A percentile compares a stretch with the other conserved stretches of the same genome.
phyloP scores from a whole-genome alignment of 2,888 invertebrate species.

The Xestoiulus laeticollis region DNA sequence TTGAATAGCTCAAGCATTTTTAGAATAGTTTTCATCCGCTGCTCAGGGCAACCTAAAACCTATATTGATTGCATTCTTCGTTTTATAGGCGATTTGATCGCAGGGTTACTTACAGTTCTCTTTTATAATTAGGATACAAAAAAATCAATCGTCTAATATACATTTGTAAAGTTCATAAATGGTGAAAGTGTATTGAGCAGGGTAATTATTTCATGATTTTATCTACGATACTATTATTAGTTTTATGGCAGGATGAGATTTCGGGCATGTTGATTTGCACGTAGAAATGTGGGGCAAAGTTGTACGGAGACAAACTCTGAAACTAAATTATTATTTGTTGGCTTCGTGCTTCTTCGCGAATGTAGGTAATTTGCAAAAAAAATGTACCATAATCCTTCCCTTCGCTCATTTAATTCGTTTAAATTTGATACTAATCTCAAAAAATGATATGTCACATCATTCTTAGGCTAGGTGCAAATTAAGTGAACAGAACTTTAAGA shows the following conservation, averaged over 20 bases:
- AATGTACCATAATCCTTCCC: neutral
- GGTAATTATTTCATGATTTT: constrained; percentile 28
- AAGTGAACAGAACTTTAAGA: neutral
- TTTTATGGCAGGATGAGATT: constrained; percentile 4
- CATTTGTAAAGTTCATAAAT: constrained; percentile 31
- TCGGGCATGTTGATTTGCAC: neutral
- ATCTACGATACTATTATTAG: neutral
- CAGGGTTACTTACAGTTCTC: constrained; percentile 28
- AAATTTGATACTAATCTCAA: neutral
- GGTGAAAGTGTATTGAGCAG: constrained; percentile 33
- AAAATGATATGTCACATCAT: constrained; percentile 12
- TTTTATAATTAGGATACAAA: constrained; percentile 7
- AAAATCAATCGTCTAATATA: constrained; percentile 7
- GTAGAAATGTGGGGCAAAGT: neutral
- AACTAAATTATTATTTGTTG: neutral
- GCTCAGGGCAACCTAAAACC: constrained; percentile 32
- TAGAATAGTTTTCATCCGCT: constrained; percentile 15
- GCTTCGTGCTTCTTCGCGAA: neutral
- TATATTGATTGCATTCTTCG: constrained; percentile 11
- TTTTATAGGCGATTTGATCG: constrained; percentile 21
- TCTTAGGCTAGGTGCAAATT: neutral
- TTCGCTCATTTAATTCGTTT: neutral
- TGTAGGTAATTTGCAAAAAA: neutral
- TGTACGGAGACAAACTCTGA: neutral
- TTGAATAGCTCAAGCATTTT: constrained; percentile 36